Conservation (phyloP, 1,140 invertebrate species). For the Drosophila suzukii region DNA sequence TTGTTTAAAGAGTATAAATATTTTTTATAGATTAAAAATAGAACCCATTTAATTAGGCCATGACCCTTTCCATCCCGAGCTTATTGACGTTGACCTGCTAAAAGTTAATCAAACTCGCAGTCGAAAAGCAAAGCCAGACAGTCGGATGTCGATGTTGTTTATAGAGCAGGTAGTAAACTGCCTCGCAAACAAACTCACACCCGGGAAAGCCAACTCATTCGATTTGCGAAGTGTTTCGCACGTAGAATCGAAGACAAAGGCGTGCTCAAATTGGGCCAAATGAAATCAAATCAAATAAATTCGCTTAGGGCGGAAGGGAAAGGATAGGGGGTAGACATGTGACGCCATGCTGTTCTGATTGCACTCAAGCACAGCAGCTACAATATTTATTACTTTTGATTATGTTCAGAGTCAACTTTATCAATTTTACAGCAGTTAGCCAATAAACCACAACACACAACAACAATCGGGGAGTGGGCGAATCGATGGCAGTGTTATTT, state of each 20-base stretch:
- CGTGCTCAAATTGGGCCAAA: conserved; percentile 58
- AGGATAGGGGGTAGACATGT: conserved; percentile 34
- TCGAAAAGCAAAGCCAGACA: conserved; percentile 29
- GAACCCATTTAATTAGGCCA: background rate
- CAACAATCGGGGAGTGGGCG: conserved; percentile 24
- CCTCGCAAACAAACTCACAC: conserved; percentile 17
- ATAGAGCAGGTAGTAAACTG: conserved; percentile 31
- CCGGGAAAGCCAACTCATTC: conserved; percentile 31
- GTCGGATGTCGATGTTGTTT: conserved; percentile 21
- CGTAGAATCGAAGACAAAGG: conserved; percentile 47
- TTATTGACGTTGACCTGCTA: conserved; percentile 15
- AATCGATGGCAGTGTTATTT: conserved; percentile 35
- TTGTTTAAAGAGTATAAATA: too few relatives aligned
- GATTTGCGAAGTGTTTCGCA: conserved; percentile 65
- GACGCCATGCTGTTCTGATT: conserved; percentile 70
- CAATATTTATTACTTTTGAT: conserved; percentile 83
- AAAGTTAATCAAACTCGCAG: conserved; percentile 33
- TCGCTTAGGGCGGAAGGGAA: conserved; percentile 24
- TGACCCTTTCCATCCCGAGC: background rate
- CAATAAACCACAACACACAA: conserved; percentile 78
- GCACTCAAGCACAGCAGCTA: conserved; percentile 80
- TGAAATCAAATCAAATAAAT: conserved; percentile 74
- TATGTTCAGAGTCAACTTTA: conserved; percentile 82
- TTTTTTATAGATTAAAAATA: background rate
- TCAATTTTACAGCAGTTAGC: conserved; percentile 82